phyloP scores from a whole-genome alignment of 2,888 invertebrate genomes.

The Diplolepis rosae region DNA sequence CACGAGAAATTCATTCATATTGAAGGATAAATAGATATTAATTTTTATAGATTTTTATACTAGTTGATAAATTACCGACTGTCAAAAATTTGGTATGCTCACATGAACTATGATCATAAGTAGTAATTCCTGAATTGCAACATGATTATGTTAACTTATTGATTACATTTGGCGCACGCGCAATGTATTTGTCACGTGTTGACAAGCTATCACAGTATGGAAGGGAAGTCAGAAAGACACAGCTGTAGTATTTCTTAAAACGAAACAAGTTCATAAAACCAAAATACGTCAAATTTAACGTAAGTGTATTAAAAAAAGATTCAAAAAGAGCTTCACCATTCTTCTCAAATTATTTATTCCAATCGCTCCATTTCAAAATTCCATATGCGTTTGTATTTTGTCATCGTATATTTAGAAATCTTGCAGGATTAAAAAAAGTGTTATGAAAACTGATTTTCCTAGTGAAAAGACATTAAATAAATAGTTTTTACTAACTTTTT shows the following conservation, averaged over 20 bases:
- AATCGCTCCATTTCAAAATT: neutral
- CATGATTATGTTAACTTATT: constrained; percentile 1
- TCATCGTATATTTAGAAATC: neutral
- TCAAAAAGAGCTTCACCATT: neutral
- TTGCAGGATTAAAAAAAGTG: neutral
- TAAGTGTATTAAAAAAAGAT: neutral
- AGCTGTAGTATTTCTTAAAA: constrained; percentile 2
- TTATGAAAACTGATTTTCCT: neutral
- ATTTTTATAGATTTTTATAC: neutral
- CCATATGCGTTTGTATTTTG: neutral
- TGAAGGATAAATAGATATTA: neutral
- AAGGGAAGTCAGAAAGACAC: neutral
- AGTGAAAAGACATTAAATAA: neutral
- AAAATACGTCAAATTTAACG: neutral
- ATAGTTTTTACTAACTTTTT: neutral
- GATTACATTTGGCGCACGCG: constrained; percentile 15
- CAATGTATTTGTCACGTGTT: constrained; percentile 19
- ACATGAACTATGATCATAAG: too few species aligned
- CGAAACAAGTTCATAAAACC: neutral
- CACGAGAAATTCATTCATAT: too few species aligned
- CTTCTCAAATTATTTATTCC: neutral
- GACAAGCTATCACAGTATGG: constrained; percentile 18
- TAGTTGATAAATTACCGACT: constrained; percentile 8
- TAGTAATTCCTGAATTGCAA: neutral
- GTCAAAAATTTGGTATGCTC: neutral